Evolutionary conservation across 2,888 invertebrate species (phyloP), one percentile per base, ranked within the genome.

Genomic region (Athrips mouffetella): DNA sequence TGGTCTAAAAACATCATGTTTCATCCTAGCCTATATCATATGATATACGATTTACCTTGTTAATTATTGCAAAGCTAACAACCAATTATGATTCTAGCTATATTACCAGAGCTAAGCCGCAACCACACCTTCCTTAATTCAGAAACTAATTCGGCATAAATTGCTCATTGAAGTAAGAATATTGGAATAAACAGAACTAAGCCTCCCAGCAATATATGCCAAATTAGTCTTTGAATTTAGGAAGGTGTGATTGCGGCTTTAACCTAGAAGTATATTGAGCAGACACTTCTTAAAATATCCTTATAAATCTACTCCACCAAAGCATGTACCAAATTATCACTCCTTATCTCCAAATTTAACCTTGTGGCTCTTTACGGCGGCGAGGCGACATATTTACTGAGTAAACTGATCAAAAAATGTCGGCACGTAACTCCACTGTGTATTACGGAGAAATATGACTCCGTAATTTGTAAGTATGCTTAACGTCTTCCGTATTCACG

Each of bases 311-410:
- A 61, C 62, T 23, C 11, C n/a, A 45, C 44, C 23, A 33, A 45
- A 60, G 67, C 67, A 74, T 75, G 76, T 67, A 72, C 80, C 72
- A 80, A 86, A 83, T 84, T 82, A 84, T 86, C 83, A 62, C 62
- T 59, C 57, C 70, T 84, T 87, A 87, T 87, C 87, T 80, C 60
- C 76, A 76, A 84, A 81, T 84, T 74, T 77, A 84, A 70, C 88
- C 87, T 88, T 87, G 85, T 72, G 74, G 78, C 71, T 76, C 73
- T 75, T 73, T 76, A 10, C 69, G 71, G 63, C 67, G 69, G n/a
- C n/a, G n/a, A n/a, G n/a, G 58, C 69, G 80, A 69, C 74, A 76
- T 85, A 74, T 82, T 84, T 82, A 80, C 76, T 56, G 55, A 59
- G 69, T 72, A 62, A 77, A 59, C 67, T 58, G 65, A 71, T 76